Percentiles rank a stretch among this genome's conserved stretches.
These are phyloP conservation scores for Amia ocellicauda DNA, from an alignment of 2,113 vertebrate species.

Conservation along the genomic window DNA sequence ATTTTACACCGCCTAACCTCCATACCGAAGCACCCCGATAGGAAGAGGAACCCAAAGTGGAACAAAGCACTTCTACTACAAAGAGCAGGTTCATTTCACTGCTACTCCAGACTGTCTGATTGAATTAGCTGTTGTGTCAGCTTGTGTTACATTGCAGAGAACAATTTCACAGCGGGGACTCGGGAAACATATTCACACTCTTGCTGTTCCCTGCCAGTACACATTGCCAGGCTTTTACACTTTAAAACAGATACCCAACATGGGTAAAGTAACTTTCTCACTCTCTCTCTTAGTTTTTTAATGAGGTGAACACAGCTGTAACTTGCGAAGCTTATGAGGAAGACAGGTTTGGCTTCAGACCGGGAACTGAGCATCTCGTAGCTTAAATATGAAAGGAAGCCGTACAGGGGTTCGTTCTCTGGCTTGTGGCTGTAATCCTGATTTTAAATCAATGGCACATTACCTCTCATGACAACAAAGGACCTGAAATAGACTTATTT, in stretches of 20 bases:
- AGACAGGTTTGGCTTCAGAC: no score
- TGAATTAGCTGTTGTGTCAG: conserved; percentile 22
- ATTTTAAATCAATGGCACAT: no score
- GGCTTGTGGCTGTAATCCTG: no score
- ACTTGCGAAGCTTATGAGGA: no score
- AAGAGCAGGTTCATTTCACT: conserved; percentile 6
- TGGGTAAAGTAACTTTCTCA: conserved; percentile 3
- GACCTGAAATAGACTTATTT: no score
- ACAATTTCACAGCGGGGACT: neutral
- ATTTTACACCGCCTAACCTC: neutral
- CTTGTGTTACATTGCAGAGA: neutral
- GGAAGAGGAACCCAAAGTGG: neutral
- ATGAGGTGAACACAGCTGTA: no score
- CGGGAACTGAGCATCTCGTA: no score
- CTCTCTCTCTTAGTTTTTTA: no score
- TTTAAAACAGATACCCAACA: conserved; percentile 18
- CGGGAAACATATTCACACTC: neutral
- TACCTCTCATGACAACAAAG: no score
- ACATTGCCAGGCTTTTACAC: conserved; percentile 22
- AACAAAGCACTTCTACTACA: neutral
- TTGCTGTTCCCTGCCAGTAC: conserved; percentile 8
- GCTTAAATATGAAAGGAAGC: no score
- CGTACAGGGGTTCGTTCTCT: no score
- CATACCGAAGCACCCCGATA: neutral
- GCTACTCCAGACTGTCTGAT: conserved; percentile 5